A percentile compares a stretch with the other conserved stretches of the same genome.
Conservation (phyloP, 2,113 vertebrate genomes). For the Channa maculata region DNA sequence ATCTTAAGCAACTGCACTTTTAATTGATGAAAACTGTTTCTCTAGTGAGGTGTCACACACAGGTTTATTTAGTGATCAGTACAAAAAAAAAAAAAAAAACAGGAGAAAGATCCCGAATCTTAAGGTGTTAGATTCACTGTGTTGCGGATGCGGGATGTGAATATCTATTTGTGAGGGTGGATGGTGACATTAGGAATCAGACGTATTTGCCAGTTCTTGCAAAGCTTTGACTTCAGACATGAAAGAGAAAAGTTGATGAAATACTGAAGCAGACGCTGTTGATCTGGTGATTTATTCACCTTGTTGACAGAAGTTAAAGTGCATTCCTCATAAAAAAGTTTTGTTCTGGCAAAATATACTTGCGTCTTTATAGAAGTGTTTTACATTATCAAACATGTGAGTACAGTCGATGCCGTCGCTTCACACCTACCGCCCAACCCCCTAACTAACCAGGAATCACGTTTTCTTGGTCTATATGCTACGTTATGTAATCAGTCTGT, state of each 20-base stretch:
- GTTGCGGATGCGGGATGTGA: slow-evolving; percentile 46
- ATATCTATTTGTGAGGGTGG: slow-evolving; percentile 50
- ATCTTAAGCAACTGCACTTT: slow-evolving; percentile 1
- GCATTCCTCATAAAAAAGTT: slow-evolving; percentile 38
- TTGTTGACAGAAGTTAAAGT: slow-evolving; percentile 26
- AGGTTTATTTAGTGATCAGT: slow-evolving; percentile 35
- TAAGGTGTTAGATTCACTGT: slow-evolving; percentile 17
- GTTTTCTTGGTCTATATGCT: not conserved
- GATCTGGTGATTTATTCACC: slow-evolving; percentile 61
- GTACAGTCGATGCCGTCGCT: not conserved
- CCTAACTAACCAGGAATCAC: slow-evolving; percentile 24
- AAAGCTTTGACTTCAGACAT: slow-evolving; percentile 74
- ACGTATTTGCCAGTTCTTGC: slow-evolving; percentile 66
- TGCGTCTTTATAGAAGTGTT: slow-evolving; percentile 25
- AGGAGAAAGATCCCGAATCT: slow-evolving; percentile 11
- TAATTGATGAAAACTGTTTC: slow-evolving; percentile 12
- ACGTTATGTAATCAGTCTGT: slow-evolving; percentile 31
- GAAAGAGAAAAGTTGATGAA: slow-evolving; percentile 72
- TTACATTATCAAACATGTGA: slow-evolving; percentile 24
- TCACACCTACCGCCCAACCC: not conserved
- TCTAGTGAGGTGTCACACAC: not conserved
- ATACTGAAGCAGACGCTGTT: slow-evolving; percentile 41
- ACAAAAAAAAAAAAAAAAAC: not conserved
- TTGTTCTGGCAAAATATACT: slow-evolving; percentile 1
- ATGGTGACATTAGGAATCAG: slow-evolving; percentile 59